Conservation (phyloP, 1,140 invertebrate genomes). For the Gryllus bimaculatus region DNA sequence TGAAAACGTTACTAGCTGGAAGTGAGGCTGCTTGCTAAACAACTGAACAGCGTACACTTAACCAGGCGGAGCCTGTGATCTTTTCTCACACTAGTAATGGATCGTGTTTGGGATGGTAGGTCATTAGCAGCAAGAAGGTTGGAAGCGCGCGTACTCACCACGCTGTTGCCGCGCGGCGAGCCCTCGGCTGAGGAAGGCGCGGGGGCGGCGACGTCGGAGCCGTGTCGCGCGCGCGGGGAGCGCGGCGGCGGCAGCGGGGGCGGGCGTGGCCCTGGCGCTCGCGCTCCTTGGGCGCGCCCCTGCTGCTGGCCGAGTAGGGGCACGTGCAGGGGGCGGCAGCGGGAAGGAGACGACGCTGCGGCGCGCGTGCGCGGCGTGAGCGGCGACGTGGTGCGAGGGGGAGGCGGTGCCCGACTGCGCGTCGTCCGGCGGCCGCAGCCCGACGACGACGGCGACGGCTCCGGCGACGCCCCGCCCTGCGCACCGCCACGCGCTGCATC, state of each 20-base stretch:
- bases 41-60: too few species aligned
- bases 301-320: conserved; percentile 54
- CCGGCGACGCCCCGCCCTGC: too few species aligned
- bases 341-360: conserved; percentile 33
- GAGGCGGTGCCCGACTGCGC: conserved; percentile 9
- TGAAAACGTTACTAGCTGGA: too few species aligned
- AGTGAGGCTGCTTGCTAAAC: too few species aligned
- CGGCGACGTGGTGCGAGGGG: background rate
- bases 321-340: conserved; percentile 64
- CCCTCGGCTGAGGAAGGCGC: conserved; percentile 26
- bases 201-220: conserved; percentile 29
- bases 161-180: conserved; percentile 22
- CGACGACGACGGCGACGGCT: background rate
- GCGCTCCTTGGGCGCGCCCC: background rate
- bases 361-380: background rate
- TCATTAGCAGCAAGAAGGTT: background rate
- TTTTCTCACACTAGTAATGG: too few species aligned
- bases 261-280: background rate
- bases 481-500: too few species aligned
- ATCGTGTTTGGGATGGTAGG: too few species aligned
- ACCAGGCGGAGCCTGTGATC: too few species aligned
- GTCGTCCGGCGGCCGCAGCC: background rate
- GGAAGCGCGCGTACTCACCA: conserved; percentile 9
- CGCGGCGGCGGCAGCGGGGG: background rate
- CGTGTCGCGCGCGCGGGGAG: conserved; percentile 24